A percentile compares a stretch with the other conserved stretches of the same genome.
These are phyloP conservation scores for Caranx melampygus DNA, from an alignment of 2,113 vertebrate genomes.

Conservation along the genomic window DNA sequence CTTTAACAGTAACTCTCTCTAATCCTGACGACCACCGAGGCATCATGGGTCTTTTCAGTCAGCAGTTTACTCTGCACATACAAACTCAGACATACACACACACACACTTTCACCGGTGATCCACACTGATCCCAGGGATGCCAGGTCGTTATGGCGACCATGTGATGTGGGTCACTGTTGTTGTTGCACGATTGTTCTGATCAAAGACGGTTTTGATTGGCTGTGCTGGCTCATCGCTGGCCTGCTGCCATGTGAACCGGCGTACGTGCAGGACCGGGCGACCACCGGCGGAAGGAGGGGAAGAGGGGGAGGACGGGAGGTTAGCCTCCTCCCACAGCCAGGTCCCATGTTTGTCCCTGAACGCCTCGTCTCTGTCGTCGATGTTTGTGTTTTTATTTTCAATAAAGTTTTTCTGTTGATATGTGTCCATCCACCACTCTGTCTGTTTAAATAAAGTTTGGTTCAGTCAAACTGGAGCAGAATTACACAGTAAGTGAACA, in stretches of 20 bases:
- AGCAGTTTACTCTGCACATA: not conserved
- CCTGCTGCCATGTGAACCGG: slow-evolving; percentile 42
- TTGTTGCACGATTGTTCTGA: slow-evolving; percentile 27
- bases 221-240: slow-evolving; percentile 3
- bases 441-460: no score
- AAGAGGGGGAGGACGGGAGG: not conserved
- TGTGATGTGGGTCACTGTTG: slow-evolving; percentile 64
- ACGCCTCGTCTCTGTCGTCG: not conserved
- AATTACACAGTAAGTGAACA: no score
- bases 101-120: not conserved
- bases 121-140: not conserved
- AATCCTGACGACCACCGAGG: not conserved
- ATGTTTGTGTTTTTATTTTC: no score
- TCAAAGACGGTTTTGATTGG: slow-evolving; percentile 57
- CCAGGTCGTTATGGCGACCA: slow-evolving; percentile 8
- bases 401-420: no score
- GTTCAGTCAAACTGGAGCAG: no score
- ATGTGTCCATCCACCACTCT: no score
- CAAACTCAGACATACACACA: not conserved
- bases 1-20: not conserved
- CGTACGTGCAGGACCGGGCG: slow-evolving; percentile 67
- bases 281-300: not conserved
- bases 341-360: not conserved
- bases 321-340: not conserved
- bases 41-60: not conserved